phyloP scores from a whole-genome alignment of 37 sponge, comb jelly and placozoan genomes.

The Mnemiopsis leidyi region DNA sequence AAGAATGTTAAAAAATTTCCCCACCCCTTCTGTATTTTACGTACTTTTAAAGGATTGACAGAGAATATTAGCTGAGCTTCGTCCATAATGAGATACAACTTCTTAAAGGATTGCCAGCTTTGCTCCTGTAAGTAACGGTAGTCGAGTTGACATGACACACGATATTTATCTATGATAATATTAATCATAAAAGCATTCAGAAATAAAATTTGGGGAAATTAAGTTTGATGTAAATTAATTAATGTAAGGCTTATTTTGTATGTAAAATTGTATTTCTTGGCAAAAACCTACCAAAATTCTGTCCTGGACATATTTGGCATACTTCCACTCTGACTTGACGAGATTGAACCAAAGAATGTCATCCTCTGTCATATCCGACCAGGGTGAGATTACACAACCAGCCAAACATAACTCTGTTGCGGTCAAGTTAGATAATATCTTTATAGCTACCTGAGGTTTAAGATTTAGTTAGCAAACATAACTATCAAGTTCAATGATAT shows the following conservation, averaged over 20 bases:
- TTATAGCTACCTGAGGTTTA: neutral
- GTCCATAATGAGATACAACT: constrained; percentile 46
- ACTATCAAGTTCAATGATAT: too few species aligned
- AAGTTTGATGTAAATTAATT: too few species aligned
- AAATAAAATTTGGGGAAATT: too few species aligned
- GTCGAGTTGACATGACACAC: too few species aligned
- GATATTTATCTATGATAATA: too few species aligned
- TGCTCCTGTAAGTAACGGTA: too few species aligned
- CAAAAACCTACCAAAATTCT: constrained; percentile 46
- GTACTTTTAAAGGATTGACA: constrained; percentile 27
- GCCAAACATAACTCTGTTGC: constrained; percentile 42
- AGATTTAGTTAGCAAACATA: neutral
- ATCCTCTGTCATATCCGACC: constrained; percentile 38
- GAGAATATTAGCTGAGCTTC: constrained; percentile 32
- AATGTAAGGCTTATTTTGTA: too few species aligned
- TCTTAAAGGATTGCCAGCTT: constrained; percentile 19
- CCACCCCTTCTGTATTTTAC: too few species aligned
- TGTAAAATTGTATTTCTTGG: too few species aligned
- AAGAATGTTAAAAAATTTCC: too few species aligned
- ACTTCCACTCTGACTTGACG: constrained; percentile 15
- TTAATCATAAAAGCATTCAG: too few species aligned
- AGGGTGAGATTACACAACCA: neutral
- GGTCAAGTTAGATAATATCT: constrained; percentile 10
- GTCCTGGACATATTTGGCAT: constrained; percentile 21
- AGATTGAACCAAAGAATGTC: constrained; percentile 21